A percentile compares a stretch with the other conserved stretches of the same genome.
Evolutionary conservation across 2,113 vertebrate species (phyloP).

Genomic region (Lycaon pictus): DNA sequence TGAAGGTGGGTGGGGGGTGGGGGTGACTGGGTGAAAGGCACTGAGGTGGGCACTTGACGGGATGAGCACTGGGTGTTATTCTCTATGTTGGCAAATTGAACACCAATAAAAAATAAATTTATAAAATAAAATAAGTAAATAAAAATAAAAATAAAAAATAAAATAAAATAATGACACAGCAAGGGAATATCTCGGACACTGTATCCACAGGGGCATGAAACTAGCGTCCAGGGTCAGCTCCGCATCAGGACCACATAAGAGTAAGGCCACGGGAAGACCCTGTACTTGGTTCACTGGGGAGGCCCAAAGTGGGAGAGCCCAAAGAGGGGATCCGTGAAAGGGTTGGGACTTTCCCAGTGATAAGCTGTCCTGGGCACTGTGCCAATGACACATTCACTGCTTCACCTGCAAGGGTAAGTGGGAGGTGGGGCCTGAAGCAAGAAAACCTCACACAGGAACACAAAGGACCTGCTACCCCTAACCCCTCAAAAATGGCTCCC

Average conservation of each 20-base stretch:
- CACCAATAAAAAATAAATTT: too few relatives aligned
- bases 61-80: too few relatives aligned
- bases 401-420: not conserved
- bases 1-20: too few relatives aligned
- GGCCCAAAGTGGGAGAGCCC: too few relatives aligned
- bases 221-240: not conserved
- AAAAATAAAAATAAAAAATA: too few relatives aligned
- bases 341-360: not conserved
- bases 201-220: not conserved
- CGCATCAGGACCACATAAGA: rapidly evolving
- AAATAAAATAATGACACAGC: not conserved
- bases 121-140: too few relatives aligned
- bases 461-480: not conserved
- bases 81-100: too few relatives aligned
- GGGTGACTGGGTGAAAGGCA: too few relatives aligned
- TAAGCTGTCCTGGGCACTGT: not conserved
- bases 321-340: rapidly evolving
- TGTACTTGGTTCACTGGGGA: too few relatives aligned
- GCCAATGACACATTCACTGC: not conserved
- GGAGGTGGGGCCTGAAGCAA: not conserved
- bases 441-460: not conserved
- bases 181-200: not conserved
- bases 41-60: too few relatives aligned
- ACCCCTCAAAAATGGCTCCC: not conserved
- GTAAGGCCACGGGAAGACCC: not conserved